These are phyloP conservation scores for Notodonta dromedarius DNA, from an alignment of 2,888 invertebrate species.

Conservation along the genomic window DNA sequence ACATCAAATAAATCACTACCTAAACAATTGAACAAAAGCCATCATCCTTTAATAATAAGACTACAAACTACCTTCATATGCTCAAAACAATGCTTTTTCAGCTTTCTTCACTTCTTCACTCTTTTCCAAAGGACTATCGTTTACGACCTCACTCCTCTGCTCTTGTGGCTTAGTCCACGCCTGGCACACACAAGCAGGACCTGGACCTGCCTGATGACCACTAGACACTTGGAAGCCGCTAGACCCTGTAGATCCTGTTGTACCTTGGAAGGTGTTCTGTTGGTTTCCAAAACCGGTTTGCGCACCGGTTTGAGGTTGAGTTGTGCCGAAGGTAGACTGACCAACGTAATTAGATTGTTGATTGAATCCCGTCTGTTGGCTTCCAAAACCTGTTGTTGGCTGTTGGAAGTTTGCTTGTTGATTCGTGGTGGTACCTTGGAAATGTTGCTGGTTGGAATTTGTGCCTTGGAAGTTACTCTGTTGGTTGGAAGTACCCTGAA, in stretches of 20 bases:
- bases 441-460: constrained; percentile 6
- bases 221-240: constrained; percentile 54
- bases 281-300: constrained; percentile 30
- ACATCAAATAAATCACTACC: too few relatives aligned
- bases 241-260: constrained; percentile 24
- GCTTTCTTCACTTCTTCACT: constrained; percentile 35
- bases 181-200: constrained; percentile 73
- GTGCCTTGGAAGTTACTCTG: constrained; percentile 16
- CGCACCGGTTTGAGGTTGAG: constrained; percentile 20
- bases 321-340: constrained; percentile 13
- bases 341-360: constrained; percentile 12
- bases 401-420: background rate
- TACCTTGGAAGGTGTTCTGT: constrained; percentile 12
- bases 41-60: too few relatives aligned
- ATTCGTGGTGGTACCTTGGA: background rate
- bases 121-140: constrained; percentile 36
- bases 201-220: constrained; percentile 50
- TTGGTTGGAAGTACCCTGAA: constrained; percentile 20
- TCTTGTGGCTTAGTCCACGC: constrained; percentile 69
- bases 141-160: constrained; percentile 21
- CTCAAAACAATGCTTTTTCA: background rate
- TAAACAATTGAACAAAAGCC: too few relatives aligned
- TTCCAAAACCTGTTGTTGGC: constrained; percentile 8
- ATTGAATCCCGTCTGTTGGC: constrained; percentile 9
- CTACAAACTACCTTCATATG: too few relatives aligned